Base-by-base conservation (phyloP, 2,888 invertebrate species). In the Petrolisthes cinctipes region DNA sequence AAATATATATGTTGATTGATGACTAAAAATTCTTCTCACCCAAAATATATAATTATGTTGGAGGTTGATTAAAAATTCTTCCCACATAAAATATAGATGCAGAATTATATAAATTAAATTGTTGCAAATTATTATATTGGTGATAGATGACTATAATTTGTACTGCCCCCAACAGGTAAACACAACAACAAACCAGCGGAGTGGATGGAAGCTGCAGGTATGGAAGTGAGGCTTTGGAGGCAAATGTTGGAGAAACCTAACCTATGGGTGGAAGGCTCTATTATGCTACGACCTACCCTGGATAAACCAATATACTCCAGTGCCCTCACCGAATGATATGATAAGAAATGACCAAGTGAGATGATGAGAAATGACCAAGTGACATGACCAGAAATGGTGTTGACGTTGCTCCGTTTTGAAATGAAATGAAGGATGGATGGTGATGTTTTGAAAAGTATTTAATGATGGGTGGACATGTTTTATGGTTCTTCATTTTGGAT, bases 251-350 rank as follows among this genome's bases (percentile, higher is more conserved):
- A 97, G 92, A 94, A 96, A 90, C 98, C 98, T 61, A 98, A 98
- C 93, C 96, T 97, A 93, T 99, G 99, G 99, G 97, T 98, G n/a
- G 98, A 99, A 93, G 97, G 97, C 88, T 97, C 96, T 89, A 94
- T 99, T 79, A 95, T 96, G 5, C 94, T 99, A 75, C 94, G 98
- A 92, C 95, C 98, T 80, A 66, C 88, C 73, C 86, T 90, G 71
- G 90, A 90, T 71, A 85, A 86, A 51, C 90, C 90, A 7, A 89
- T 90, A 20, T 90, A 90, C 75, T 89, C 90, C 57, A 87, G 86
- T 7, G 81, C 86, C 61, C 78, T 87, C 71, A 89, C 89, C n/a
- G 89, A 89, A 68, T 88, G 79, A 73, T 5, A 17, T n/a, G 54
- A n/a, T n/a, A n/a, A n/a, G n/a, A n/a, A n/a, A n/a, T n/a, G n/a